Evolutionary conservation across 2,113 vertebrate genomes (phyloP).

Genomic region (Sinocyclocheilus anophthalmus): DNA sequence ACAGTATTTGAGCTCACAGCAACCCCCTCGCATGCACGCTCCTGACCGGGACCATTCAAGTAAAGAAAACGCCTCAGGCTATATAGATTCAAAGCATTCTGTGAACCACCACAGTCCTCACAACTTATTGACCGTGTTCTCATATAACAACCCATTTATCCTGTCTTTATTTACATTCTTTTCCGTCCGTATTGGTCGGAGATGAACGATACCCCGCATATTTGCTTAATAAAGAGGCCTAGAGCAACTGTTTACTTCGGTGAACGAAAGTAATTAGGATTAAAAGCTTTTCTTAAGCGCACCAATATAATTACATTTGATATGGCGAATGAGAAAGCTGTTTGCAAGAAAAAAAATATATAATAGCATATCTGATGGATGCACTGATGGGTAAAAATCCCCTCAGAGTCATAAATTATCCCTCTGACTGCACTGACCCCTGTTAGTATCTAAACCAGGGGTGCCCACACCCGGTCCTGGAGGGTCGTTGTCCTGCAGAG

Average conservation of each 20-base stretch:
- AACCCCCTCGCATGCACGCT: background rate
- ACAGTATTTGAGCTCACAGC: background rate
- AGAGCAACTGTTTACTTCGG: conserved; percentile 48
- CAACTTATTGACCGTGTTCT: conserved; percentile 1
- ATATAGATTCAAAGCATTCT: conserved; percentile 28
- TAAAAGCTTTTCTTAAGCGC: conserved; percentile 51
- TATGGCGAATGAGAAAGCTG: conserved; percentile 31
- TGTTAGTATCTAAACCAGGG: background rate
- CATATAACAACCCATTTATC: conserved; percentile 3
- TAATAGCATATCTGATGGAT: conserved; percentile 28
- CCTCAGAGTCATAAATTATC: background rate
- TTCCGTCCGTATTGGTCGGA: conserved; percentile 14
- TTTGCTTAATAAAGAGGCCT: conserved; percentile 37
- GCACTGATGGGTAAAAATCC: conserved; percentile 27
- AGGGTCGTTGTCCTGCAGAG: no score
- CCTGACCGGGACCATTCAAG: background rate
- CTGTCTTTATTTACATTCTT: conserved; percentile 14
- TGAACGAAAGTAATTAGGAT: conserved; percentile 57
- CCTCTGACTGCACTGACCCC: background rate
- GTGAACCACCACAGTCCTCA: conserved; percentile 11
- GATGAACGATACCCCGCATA: conserved; percentile 46
- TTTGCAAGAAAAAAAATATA: background rate
- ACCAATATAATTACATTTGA: conserved; percentile 45
- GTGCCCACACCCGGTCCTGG: no score
- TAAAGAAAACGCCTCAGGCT: conserved; percentile 13